Base-by-base conservation (phyloP, 2,888 invertebrate species). In the Chymomyza fuscimana region DNA sequence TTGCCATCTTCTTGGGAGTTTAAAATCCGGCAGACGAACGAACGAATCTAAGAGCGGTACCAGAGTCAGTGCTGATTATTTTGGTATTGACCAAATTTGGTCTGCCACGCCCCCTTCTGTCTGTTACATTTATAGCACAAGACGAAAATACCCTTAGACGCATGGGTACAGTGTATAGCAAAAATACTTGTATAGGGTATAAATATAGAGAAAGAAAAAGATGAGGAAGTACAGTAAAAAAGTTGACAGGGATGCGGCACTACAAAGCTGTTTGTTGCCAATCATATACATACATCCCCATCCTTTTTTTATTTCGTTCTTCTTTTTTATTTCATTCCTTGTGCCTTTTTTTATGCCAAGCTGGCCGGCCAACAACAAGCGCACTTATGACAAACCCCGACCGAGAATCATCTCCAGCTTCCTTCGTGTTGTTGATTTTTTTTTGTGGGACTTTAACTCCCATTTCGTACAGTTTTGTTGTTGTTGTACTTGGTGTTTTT, bases 191-290 rank as follows among this genome's bases (percentile, higher is more conserved):
- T 80, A 70, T 77, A 74, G 82, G 75, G 77, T 74, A 68, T 74
- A 72, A 75, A 74, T 25, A 69, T 80, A 80, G 69, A 65, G 70
- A 64, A 58, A 63, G 36, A 63, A 32, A 51, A 36, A 63, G 29
- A 52, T 29, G 67, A 40, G 5, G 32, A 6, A 7, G 4, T 46
- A 6, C 12, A 0, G 40, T 46, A 46, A 46, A 46, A 36, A 46
- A 12, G 10, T 46, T 10, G 10, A 85, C 77, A 80, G 72, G 85
- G 85, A 82, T 82, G 67, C 69, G 65, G 63, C 74, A 82, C 82
- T 84, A 78, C 82, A 82, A 83, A 83, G 87, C 83, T 87, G 86
- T 83, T 46, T 87, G 86, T 79, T 83, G 87, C 87, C 86, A 87
- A 83, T 83, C 87, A 82, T 85, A 87, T 68, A 80, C 73, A 85